phyloP scores from a whole-genome alignment of 2,113 vertebrate genomes.

The Oreochromis spilurus region DNA sequence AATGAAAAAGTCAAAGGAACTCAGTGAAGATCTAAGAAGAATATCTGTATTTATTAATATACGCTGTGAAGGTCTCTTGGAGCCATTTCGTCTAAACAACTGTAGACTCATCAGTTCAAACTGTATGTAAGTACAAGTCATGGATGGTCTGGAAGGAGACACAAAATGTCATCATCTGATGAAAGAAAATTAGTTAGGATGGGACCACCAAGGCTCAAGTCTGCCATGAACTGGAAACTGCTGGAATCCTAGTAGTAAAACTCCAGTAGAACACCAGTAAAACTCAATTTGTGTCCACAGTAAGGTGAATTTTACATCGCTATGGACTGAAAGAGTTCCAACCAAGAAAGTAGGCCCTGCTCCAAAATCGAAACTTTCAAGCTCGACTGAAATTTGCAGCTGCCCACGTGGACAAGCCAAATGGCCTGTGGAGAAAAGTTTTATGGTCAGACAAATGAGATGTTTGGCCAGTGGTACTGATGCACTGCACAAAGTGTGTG shows the following conservation, averaged over 20 bases:
- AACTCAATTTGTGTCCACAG: background rate
- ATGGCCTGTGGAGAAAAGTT: background rate
- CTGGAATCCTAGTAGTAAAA: background rate
- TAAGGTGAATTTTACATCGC: background rate
- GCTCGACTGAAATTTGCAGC: background rate
- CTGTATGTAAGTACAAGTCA: background rate
- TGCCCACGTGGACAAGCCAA: background rate
- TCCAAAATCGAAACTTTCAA: background rate
- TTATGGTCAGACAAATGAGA: background rate
- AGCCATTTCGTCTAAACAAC: background rate
- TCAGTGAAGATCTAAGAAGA: background rate
- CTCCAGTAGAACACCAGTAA: background rate
- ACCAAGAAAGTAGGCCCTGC: background rate
- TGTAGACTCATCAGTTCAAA: background rate
- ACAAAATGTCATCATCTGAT: accelerated
- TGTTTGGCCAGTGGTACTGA: background rate
- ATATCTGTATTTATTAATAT: background rate
- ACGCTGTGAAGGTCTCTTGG: background rate
- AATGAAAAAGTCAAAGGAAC: background rate
- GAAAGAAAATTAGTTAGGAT: background rate
- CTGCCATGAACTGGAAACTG: background rate
- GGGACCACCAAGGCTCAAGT: background rate
- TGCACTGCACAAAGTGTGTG: background rate
- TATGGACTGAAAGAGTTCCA: background rate
- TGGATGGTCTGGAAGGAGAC: background rate